Conservation (phyloP, 2,797 vertebrate species). For the Alauda arvensis region DNA sequence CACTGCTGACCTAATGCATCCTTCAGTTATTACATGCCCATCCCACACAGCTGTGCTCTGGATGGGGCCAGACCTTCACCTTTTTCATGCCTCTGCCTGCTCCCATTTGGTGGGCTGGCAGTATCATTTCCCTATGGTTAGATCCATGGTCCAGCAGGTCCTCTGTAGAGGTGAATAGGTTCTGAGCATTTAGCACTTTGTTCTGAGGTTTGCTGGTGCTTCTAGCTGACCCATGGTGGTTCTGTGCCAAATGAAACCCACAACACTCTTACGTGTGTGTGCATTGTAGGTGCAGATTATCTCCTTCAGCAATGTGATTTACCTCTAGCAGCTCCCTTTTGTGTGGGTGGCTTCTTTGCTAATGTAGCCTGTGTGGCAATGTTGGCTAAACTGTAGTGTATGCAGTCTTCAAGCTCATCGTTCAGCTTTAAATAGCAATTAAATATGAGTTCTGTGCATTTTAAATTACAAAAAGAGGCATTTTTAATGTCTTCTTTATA, state of each 20-base stretch:
- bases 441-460: not conserved
- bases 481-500: not conserved
- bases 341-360: not conserved
- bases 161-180: not conserved
- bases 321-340: not conserved
- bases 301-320: not conserved
- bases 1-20: not conserved
- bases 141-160: not conserved
- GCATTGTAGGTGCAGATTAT: not conserved
- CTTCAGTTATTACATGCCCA: not conserved
- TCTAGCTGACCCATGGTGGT: not conserved
- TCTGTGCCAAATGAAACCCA: not conserved
- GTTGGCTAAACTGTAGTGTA: not conserved
- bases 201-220: not conserved
- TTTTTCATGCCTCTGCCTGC: not conserved
- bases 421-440: not conserved
- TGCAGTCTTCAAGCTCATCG: not conserved
- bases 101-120: not conserved
- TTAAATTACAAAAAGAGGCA: not conserved
- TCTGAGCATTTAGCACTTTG: rapidly evolving
- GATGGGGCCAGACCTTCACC: not conserved
- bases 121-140: not conserved
- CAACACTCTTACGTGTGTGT: not conserved
- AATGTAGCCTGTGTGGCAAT: not conserved
- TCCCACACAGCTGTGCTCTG: not conserved